Evolutionary conservation across 1,140 invertebrate species (phyloP).

Genomic region (Saccostrea echinata): DNA sequence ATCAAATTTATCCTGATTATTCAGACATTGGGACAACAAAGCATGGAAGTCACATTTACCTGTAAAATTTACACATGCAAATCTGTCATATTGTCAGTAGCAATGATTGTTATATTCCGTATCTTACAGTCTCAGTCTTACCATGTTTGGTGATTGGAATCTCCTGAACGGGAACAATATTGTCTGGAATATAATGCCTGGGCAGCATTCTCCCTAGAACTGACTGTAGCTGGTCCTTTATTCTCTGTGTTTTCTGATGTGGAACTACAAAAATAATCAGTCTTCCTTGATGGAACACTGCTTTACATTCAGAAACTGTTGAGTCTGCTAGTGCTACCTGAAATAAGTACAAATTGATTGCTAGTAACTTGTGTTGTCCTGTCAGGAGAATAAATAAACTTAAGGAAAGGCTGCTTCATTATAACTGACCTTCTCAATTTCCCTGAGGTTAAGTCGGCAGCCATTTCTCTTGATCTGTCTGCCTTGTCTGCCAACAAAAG

Average conservation of each 20-base stretch:
- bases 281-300: constrained; percentile 42
- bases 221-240: constrained; percentile 27
- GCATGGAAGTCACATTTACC: constrained; percentile 60
- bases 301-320: constrained; percentile 48
- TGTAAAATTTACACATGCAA: constrained; percentile 39
- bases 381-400: background rate
- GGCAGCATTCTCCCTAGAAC: constrained; percentile 57
- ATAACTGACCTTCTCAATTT: constrained; percentile 82
- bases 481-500: constrained; percentile 85
- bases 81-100: background rate
- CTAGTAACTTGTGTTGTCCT: background rate
- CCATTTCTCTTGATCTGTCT: constrained; percentile 88
- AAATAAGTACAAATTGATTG: background rate
- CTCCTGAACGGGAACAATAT: constrained; percentile 80
- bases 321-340: background rate
- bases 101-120: background rate
- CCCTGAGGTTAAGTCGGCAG: constrained; percentile 84
- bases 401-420: background rate
- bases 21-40: background rate
- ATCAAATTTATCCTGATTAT: background rate
- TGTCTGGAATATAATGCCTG: constrained; percentile 80
- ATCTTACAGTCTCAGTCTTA: constrained; percentile 62
- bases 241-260: background rate
- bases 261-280: constrained; percentile 57
- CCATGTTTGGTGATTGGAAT: constrained; percentile 84